Conservation (phyloP, 2,797 vertebrate species). For the Parotocinclus haroldoi region DNA sequence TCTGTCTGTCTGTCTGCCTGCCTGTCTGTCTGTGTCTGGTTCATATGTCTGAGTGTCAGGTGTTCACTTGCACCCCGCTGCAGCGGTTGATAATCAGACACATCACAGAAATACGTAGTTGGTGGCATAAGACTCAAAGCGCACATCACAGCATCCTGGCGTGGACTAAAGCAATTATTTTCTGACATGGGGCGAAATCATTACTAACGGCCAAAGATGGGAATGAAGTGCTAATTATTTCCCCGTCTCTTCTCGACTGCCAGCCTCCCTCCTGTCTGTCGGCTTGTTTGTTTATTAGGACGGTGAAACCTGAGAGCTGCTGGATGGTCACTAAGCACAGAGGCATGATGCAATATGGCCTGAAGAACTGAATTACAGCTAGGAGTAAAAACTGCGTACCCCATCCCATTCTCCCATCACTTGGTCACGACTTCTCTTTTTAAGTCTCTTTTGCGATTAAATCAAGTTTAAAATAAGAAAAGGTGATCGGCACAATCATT, state of each 20-base stretch:
- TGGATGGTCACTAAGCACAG: slow-evolving; percentile 22
- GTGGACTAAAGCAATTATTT: slow-evolving; percentile 46
- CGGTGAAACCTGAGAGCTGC: slow-evolving; percentile 33
- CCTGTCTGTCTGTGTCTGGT: slow-evolving; percentile 18
- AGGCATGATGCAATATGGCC: slow-evolving; percentile 27
- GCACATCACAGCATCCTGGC: slow-evolving; percentile 37
- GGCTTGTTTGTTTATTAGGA: slow-evolving; percentile 43
- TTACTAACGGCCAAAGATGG: slow-evolving; percentile 30
- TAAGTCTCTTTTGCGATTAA: background rate
- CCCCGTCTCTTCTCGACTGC: slow-evolving; percentile 26
- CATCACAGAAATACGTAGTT: slow-evolving; percentile 16
- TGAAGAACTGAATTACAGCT: slow-evolving; percentile 5
- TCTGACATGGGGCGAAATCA: slow-evolving; percentile 49
- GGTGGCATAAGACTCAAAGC: slow-evolving; percentile 27
- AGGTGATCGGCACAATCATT: no score
- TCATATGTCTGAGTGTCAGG: slow-evolving; percentile 30
- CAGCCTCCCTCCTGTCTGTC: slow-evolving; percentile 23
- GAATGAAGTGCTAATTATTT: slow-evolving; percentile 45
- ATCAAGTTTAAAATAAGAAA: background rate
- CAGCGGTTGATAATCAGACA: slow-evolving; percentile 16
- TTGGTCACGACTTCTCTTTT: background rate
- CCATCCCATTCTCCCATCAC: background rate
- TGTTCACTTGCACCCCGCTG: slow-evolving; percentile 16
- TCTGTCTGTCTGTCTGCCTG: slow-evolving; percentile 16
- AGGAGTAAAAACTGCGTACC: background rate